Evolutionary conservation across 1,140 invertebrate genomes (phyloP), one percentile per base, ranked within the genome.

Genomic region (Atta cephalotes): DNA sequence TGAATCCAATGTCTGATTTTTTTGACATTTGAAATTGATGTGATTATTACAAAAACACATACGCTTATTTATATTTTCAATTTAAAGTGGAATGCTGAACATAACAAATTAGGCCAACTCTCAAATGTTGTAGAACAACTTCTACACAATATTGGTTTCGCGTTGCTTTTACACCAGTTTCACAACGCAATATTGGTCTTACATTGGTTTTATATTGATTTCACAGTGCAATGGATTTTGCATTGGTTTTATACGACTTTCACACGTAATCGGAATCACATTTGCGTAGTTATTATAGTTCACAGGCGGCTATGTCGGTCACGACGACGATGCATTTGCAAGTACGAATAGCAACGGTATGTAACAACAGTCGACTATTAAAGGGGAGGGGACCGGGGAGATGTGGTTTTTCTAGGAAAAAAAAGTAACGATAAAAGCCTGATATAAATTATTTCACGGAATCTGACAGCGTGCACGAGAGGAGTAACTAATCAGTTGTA

Each of bases 401-500:
- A 12, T 18, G 12, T 18, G 62, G 70, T 78, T 89, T 79, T 74
- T 45, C 39, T 71, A 16, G 45, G 66, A 53, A 80, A 53, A 84
- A 80, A 21, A 62, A 25, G 31, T 2, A 28, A 53, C n/a, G 66
- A 56, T 28, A 45, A 60, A 85, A 79, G 3, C n/a, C n/a, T 31
- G 71, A 78, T 79, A 86, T 12, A 53, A 68, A 85, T 74, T 66
- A 82, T 91, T 84, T 80, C 68, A 74, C 58, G 71, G 70, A 85
- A 82, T 65, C 79, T 51, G 49, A 35, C 60, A 31, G 79, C 25
- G 28, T 31, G 76, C 63, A 39, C 7, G 62, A 77, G 87, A 78
- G 49, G 39, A 77, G 16, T 62, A 85, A 35, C 63, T 92, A 89
- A 92, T 92, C 90, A 86, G 68, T 80, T 45, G 56, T 58, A 65